These are phyloP conservation scores for Netelia melanura DNA, from an alignment of 2,888 invertebrate genomes.

Conservation along the genomic window DNA sequence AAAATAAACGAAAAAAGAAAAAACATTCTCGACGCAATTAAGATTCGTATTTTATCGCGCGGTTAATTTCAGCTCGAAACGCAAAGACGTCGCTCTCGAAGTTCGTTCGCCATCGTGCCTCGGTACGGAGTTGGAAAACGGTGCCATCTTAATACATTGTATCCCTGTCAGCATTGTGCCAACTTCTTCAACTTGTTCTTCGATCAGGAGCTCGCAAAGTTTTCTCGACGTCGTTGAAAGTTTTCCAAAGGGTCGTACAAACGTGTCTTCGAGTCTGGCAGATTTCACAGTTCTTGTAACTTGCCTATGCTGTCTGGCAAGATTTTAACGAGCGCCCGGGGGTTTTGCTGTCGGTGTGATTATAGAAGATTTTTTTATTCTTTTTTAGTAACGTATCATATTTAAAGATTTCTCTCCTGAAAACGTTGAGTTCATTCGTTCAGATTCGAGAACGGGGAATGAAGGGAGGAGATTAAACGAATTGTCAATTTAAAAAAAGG, in stretches of 20 bases:
- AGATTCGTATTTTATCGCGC: not conserved
- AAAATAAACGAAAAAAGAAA: not conserved
- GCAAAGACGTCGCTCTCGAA: not conserved
- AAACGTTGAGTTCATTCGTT: not conserved
- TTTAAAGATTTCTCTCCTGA: not conserved
- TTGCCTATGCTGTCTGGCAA: not conserved
- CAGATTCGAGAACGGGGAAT: not conserved
- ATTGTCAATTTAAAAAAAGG: not conserved
- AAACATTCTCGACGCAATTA: not conserved
- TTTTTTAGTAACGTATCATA: not conserved
- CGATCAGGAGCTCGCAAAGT: conserved; percentile 18
- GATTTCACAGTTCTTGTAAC: conserved; percentile 26
- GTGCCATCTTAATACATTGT: not conserved
- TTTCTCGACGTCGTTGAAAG: conserved; percentile 11
- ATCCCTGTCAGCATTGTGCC: conserved; percentile 3
- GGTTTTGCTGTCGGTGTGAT: not conserved
- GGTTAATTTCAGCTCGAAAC: not conserved
- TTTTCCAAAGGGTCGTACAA: conserved; percentile 35
- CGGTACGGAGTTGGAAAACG: not conserved
- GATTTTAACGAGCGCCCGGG: not conserved
- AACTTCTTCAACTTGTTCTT: conserved; percentile 7
- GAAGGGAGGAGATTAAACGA: not conserved
- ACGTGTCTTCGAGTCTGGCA: conserved; percentile 12
- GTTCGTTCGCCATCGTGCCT: not conserved
- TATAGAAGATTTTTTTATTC: not conserved